Percentiles rank a stretch among this genome's conserved stretches.
These are phyloP conservation scores for Microctenopoma stevenorrisi DNA, from an alignment of 2,797 vertebrate species.

Conservation along the genomic window DNA sequence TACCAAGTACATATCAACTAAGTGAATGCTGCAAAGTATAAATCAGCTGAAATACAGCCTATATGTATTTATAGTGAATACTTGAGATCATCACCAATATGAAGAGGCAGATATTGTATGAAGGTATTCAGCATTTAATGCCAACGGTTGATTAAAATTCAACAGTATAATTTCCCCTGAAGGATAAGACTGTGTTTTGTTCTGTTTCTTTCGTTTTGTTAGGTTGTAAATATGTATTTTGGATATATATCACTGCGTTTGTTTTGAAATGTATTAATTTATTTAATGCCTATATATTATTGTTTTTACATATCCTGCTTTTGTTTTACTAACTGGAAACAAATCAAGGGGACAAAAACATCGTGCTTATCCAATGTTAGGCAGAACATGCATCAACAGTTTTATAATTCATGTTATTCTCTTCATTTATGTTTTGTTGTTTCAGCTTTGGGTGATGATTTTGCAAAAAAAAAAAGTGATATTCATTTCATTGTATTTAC, in stretches of 20 bases:
- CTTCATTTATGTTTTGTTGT: constrained; percentile 62
- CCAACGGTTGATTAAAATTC: constrained; percentile 56
- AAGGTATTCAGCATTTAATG: constrained; percentile 55
- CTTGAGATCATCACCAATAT: constrained; percentile 41
- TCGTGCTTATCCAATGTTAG: constrained; percentile 58
- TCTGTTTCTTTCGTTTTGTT: constrained; percentile 51
- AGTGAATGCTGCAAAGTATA: constrained; percentile 76
- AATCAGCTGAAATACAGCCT: constrained; percentile 32
- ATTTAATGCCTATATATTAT: constrained; percentile 84
- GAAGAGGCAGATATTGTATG: constrained; percentile 28
- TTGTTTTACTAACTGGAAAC: constrained; percentile 79
- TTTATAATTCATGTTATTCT: constrained; percentile 64
- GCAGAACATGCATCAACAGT: constrained; percentile 40
- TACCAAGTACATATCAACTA: constrained; percentile 80
- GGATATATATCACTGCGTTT: constrained; percentile 79
- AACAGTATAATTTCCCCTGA: constrained; percentile 48
- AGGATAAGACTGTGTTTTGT: constrained; percentile 40
- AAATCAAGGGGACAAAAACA: constrained; percentile 58
- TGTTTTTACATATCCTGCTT: constrained; percentile 71
- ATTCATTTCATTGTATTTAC: constrained; percentile 75
- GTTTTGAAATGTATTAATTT: constrained; percentile 84
- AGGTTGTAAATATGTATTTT: constrained; percentile 85
- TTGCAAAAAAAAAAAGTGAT: constrained; percentile 42
- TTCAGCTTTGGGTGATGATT: constrained; percentile 63
- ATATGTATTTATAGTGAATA: constrained; percentile 40